Base-by-base conservation (phyloP, 2,888 invertebrate genomes). In the Tryphoninae sp. region DNA sequence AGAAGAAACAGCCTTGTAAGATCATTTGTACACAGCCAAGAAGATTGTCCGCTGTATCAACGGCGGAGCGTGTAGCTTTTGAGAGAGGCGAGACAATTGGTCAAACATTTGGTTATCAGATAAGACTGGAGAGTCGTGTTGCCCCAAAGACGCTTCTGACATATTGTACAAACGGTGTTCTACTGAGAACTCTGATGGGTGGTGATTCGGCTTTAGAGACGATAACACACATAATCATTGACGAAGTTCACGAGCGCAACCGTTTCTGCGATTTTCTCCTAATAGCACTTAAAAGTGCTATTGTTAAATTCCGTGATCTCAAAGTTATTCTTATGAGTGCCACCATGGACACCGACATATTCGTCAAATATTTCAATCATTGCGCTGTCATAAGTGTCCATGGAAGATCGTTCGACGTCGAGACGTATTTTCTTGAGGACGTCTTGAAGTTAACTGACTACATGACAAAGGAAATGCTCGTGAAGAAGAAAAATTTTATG, bases 211-310 rank as follows among this genome's bases (percentile, higher is more conserved):
- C 95, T 2, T 93, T 97, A 13, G 93, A 94, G 6, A 94, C 95
- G 16, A 95, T 97, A 65, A 97, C 98, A 0, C 99, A 99, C 91
- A 93, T 97, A 59, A 95, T 97, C 71, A 95, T 98, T 88, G 99
- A 99, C 92, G 99, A 99, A 92, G 96, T 99, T 40, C 99, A 99
- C 92, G 99, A 99, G 91, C 94, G 99, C 0, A 98, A 98, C 92
- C 95, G 97, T 89, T 96, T 97, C 90, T 96, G 97, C 68, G 99
- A 99, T 92, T 98, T 99, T 92, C 93, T 99, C 59, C 93, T 99
- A 80, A 96, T 98, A 79, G 96, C 96, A 3, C 92, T 99, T 71
- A 94, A 96, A 55, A 96, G 97, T 89, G 94, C 95, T 11, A 91
- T 98, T 58, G 93, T 94, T 0, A 93, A 94, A 65, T 95, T 94